phyloP scores from a whole-genome alignment of 2,113 vertebrate species.

The Anolis carolinensis region DNA sequence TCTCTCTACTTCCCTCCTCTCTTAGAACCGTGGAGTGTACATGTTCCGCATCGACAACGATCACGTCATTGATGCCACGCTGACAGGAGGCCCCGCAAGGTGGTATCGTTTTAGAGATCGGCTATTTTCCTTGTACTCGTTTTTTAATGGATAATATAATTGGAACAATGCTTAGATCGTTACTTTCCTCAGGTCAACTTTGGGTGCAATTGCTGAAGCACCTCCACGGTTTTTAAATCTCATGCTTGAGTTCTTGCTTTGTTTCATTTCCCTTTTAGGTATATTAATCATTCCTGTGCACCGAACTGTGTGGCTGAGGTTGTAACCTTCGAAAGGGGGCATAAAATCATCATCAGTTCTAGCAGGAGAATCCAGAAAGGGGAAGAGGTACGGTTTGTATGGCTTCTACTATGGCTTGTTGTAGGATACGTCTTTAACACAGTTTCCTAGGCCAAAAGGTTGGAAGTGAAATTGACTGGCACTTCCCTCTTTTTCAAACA shows the following conservation, averaged over 20 bases:
- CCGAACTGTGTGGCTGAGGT: slow-evolving; percentile 97
- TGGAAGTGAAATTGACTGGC: background rate
- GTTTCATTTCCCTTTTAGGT: slow-evolving; percentile 71
- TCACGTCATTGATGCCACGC: slow-evolving; percentile 94
- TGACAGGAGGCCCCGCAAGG: slow-evolving; percentile 96
- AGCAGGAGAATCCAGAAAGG: slow-evolving; percentile 95
- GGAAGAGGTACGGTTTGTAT: slow-evolving; percentile 84
- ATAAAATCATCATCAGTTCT: slow-evolving; percentile 99
- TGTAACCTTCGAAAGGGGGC: slow-evolving; percentile 93
- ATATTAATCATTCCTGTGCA: slow-evolving; percentile 97
- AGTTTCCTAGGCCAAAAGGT: background rate
- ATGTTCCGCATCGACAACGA: slow-evolving; percentile 98
- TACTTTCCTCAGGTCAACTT: background rate
- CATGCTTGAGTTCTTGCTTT: too few species aligned
- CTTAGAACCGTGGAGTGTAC: slow-evolving; percentile 95
- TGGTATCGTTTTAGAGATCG: slow-evolving; percentile 50
- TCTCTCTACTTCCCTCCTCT: slow-evolving; percentile 46
- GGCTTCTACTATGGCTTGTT: fast-evolving
- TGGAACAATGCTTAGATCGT: background rate
- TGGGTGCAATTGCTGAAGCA: fast-evolving
- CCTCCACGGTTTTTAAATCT: background rate
- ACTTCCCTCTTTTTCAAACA: background rate
- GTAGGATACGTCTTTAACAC: background rate
- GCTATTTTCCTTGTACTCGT: fast-evolving
- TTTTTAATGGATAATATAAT: background rate